Base-by-base conservation (phyloP, 92 coral and sea anemone species). In the Paramuricea clavata region DNA sequence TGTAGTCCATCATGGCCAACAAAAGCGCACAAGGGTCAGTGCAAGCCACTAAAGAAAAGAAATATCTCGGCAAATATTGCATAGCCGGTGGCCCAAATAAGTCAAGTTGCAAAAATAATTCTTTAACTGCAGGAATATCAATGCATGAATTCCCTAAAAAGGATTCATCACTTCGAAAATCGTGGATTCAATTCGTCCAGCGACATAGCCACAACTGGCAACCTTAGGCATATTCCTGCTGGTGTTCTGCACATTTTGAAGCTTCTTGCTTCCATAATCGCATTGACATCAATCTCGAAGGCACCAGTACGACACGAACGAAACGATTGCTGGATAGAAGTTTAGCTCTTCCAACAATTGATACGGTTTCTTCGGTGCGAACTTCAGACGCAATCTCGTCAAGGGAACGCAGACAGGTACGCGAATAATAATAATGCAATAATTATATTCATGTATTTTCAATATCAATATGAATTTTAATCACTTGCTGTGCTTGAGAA, bases 21-120 rank as follows among this genome's bases (percentile, higher is more conserved):
- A 69, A 43, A 69, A 69, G 23, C 17, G 44, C 76, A 69, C n/a
- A 69, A 6, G 50, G 26, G 7, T 69, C 76, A 69, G 76, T 69
- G 76, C 76, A 69, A 69, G 47, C 76, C 76, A 33, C 44, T 69
- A 69, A 12, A 69, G 76, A 33, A 69, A 69, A 69, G 76, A 69
- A 69, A 12, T 33, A 6, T 69, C 12, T 26, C 76, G 76, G 76
- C 26, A 69, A 69, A 69, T 69, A 69, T 26, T 69, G 76, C 49
- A 43, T 69, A 69, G 76, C 76, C 76, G 76, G 76, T 69, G 76
- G 76, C 76, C 76, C 76, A 69, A 69, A 69, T 69, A 33, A 33
- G 23, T 43, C 76, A 3, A 69, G 76, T 69, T 69, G 76, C 49
- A 69, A 69, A 69, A 69, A 69, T 43, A 69, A 69, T 69, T 69